Conservation (phyloP, 37 sponge, comb jelly and placozoan genomes). For the Lycopodina hypogea region DNA sequence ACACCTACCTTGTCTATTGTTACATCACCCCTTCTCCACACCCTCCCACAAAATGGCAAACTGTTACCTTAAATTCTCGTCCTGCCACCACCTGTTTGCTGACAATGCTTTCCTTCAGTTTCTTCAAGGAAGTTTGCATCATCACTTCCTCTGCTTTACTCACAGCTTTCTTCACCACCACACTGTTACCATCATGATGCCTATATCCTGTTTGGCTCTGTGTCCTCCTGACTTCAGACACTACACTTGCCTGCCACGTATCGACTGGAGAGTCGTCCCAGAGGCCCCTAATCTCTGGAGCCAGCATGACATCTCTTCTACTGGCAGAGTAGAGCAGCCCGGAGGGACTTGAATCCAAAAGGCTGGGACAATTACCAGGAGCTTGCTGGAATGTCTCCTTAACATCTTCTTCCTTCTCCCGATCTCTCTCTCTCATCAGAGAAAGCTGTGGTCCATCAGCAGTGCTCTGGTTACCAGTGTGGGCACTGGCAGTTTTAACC, state of each 20-base stretch:
- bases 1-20: too few relatives aligned
- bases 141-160: constrained; percentile 46
- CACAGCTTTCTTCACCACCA: constrained; percentile 23
- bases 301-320: constrained; percentile 24
- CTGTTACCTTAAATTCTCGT: constrained; percentile 87
- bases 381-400: neutral
- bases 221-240: neutral
- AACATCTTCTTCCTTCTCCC: too few relatives aligned
- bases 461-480: too few relatives aligned
- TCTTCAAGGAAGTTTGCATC: constrained; percentile 54
- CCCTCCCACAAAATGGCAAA: neutral
- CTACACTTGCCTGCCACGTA: neutral
- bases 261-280: constrained; percentile 21
- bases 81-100: constrained; percentile 84
- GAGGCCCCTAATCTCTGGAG: constrained; percentile 63
- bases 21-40: neutral
- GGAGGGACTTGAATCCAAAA: neutral
- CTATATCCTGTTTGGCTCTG: neutral
- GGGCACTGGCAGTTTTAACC: neutral
- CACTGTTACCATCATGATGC: constrained; percentile 2
- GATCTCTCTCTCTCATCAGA: too few relatives aligned
- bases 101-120: constrained; percentile 60
- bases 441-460: too few relatives aligned
- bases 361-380: too few relatives aligned
- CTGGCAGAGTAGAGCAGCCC: too few relatives aligned